These are phyloP conservation scores for Chironomus riparius DNA, from an alignment of 2,888 invertebrate genomes.

Conservation along the genomic window DNA sequence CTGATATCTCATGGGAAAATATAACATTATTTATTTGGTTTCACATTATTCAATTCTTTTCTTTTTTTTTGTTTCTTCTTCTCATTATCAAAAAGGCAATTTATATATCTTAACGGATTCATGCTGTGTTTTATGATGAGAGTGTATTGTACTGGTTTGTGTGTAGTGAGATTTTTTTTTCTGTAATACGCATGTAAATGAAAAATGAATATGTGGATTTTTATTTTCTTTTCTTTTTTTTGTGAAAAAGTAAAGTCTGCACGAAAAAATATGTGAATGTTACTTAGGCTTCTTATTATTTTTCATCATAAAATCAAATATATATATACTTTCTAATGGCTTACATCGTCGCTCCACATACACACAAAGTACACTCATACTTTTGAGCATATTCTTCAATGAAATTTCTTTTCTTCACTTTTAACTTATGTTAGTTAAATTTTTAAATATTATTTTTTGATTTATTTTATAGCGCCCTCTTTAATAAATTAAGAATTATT, in stretches of 20 bases:
- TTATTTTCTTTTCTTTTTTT: too few relatives aligned
- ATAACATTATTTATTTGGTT: neutral
- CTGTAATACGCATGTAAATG: neutral
- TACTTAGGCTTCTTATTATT: neutral
- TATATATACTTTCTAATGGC: neutral
- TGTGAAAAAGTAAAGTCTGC: too few relatives aligned
- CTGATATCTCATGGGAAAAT: neutral
- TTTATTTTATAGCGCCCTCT: neutral
- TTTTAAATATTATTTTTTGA: neutral
- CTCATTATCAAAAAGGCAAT: neutral
- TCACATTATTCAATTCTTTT: neutral
- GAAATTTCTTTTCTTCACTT: neutral
- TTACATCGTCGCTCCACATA: neutral
- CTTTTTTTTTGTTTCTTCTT: neutral
- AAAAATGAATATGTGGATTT: neutral
- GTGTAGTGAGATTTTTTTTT: neutral
- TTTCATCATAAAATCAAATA: neutral
- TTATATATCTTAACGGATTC: neutral
- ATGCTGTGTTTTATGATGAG: neutral
- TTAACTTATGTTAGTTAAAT: neutral
- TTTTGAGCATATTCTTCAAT: neutral
- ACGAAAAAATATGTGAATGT: neutral
- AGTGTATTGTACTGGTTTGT: neutral
- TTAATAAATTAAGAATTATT: neutral
- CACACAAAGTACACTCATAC: neutral